A percentile compares a stretch with the other conserved stretches of the same genome.
These are phyloP conservation scores for Brenthis hecate DNA, from an alignment of 2,888 invertebrate species.

Conservation along the genomic window DNA sequence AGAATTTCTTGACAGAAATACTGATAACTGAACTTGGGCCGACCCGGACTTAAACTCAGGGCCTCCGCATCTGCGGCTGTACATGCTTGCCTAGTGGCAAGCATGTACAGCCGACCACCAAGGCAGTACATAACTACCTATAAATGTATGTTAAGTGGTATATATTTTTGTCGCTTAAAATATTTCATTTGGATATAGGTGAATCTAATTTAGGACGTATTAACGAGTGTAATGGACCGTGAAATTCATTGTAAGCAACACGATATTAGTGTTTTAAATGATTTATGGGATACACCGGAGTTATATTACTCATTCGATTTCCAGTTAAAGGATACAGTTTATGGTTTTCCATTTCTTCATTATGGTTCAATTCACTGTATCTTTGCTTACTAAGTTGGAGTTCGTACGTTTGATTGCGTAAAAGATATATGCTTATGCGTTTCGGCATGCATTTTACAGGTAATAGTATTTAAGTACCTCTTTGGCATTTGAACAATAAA, in stretches of 20 bases:
- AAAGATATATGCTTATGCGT: not conserved
- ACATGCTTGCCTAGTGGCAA: no score
- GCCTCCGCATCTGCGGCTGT: no score
- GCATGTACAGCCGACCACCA: no score
- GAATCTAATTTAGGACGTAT: constrained; percentile 53
- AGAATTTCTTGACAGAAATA: no score
- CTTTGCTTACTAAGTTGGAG: no score
- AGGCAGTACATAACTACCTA: no score
- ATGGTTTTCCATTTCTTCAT: constrained; percentile 1
- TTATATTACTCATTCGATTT: constrained; percentile 49
- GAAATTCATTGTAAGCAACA: constrained; percentile 66
- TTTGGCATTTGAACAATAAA: no score
- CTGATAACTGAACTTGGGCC: no score
- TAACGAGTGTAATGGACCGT: constrained; percentile 60
- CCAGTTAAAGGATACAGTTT: constrained; percentile 20
- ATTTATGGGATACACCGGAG: constrained; percentile 53
- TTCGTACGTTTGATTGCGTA: not conserved
- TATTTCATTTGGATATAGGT: not conserved
- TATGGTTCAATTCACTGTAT: not conserved
- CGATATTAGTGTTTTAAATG: constrained; percentile 60
- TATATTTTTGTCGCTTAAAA: not conserved
- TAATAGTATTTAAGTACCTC: no score
- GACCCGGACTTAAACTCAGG: no score
- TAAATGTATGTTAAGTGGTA: not conserved
- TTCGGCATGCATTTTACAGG: no score